These are phyloP conservation scores for Ectropis crepuscularia DNA, from an alignment of 2,888 invertebrate genomes.

Conservation along the genomic window DNA sequence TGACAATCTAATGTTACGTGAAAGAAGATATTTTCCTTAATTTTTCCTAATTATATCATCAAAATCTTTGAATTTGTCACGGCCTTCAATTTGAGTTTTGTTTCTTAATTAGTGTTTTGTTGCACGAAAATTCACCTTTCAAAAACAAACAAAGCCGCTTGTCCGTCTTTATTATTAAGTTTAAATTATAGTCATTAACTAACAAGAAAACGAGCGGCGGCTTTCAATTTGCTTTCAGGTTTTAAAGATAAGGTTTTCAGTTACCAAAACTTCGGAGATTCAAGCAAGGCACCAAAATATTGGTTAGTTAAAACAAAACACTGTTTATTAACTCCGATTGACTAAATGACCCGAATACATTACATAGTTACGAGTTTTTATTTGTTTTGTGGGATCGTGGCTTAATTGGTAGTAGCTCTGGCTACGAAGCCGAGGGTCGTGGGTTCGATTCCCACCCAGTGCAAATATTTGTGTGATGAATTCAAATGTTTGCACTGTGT, in stretches of 20 bases:
- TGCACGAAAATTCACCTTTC: slow-evolving; percentile 75
- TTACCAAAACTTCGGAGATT: slow-evolving; percentile 59
- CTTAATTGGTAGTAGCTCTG: no score
- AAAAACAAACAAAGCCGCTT: slow-evolving; percentile 74
- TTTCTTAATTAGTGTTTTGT: slow-evolving; percentile 76
- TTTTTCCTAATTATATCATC: slow-evolving; percentile 55
- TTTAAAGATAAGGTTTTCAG: slow-evolving; percentile 62
- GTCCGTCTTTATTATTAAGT: slow-evolving; percentile 80
- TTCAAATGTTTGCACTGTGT: no score
- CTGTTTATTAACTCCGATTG: slow-evolving; percentile 5
- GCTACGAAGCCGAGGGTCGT: no score
- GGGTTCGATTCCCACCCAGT: no score
- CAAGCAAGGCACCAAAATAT: slow-evolving; percentile 47
- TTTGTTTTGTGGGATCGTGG: no score
- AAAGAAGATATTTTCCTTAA: slow-evolving; percentile 35
- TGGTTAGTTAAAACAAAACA: slow-evolving; percentile 30
- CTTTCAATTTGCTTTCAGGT: slow-evolving; percentile 66
- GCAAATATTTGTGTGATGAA: no score
- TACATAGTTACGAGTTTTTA: no score
- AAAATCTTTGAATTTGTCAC: slow-evolving; percentile 58
- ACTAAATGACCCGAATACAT: no score
- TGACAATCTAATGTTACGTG: slow-evolving; percentile 16
- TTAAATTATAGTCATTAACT: slow-evolving; percentile 80
- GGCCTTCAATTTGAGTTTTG: slow-evolving; percentile 61
- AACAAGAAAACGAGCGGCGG: slow-evolving; percentile 68